Conservation (phyloP, 2,888 invertebrate species). For the Labia minor region DNA sequence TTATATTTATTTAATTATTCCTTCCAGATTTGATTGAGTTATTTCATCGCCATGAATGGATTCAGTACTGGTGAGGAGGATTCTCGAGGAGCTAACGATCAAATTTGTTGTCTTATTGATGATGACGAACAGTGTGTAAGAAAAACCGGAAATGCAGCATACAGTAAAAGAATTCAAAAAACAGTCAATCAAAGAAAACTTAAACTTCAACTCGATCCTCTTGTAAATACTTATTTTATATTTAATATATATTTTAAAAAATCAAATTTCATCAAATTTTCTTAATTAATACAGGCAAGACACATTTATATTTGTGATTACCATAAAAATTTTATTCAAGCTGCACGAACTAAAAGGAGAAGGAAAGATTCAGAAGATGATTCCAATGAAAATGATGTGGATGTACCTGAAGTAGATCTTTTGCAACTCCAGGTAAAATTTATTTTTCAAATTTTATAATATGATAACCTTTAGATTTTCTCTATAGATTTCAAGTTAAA, state of each 20-base stretch:
- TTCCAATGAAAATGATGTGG: conserved; percentile 84
- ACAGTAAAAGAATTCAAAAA: conserved; percentile 93
- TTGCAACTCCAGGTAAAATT: conserved; percentile 70
- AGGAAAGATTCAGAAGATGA: conserved; percentile 91
- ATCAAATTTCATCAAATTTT: not conserved
- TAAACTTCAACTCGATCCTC: conserved; percentile 74
- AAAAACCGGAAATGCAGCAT: conserved; percentile 87
- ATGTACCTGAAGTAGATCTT: conserved; percentile 85
- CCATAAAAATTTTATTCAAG: conserved; percentile 92
- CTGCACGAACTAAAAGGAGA: conserved; percentile 82
- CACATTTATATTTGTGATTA: conserved; percentile 95
- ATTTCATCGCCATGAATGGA: conserved; percentile 71
- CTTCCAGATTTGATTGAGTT: no score
- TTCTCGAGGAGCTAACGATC: conserved; percentile 77
- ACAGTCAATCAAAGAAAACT: conserved; percentile 84
- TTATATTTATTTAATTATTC: no score
- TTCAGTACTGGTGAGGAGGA: conserved; percentile 87
- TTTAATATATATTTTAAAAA: not conserved
- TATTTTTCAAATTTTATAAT: not conserved
- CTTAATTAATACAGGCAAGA: conserved; percentile 53
- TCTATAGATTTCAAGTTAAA: no score
- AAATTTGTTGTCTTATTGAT: conserved; percentile 86
- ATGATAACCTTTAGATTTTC: not conserved
- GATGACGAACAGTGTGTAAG: conserved; percentile 77
- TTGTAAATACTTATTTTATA: conserved; percentile 41